Percentiles rank a stretch among this genome's conserved stretches.
These are phyloP conservation scores for Sebastes iracundus DNA, from an alignment of 2,797 vertebrate species.

Conservation along the genomic window DNA sequence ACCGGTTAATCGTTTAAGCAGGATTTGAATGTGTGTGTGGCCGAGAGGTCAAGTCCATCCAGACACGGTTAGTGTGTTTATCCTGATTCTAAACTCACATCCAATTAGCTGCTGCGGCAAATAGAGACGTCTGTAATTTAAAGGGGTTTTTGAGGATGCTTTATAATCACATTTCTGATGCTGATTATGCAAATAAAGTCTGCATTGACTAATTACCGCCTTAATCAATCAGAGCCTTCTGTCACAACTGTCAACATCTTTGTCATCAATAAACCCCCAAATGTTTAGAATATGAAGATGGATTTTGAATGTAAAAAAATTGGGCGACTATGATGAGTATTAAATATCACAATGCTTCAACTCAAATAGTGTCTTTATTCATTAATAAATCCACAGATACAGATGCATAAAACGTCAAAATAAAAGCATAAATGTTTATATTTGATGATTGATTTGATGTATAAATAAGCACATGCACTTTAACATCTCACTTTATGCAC, in stretches of 20 bases:
- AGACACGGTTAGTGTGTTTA: slow-evolving; percentile 31
- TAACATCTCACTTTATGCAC: no score
- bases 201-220: slow-evolving; percentile 45
- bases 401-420: background rate
- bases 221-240: slow-evolving; percentile 61
- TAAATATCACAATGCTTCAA: background rate
- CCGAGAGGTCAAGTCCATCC: slow-evolving; percentile 66
- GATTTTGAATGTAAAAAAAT: slow-evolving; percentile 17
- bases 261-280: slow-evolving; percentile 43
- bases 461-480: no score
- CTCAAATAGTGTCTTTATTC: background rate
- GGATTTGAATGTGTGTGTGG: slow-evolving; percentile 73
- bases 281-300: slow-evolving; percentile 19
- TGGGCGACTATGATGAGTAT: background rate
- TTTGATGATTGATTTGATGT: background rate
- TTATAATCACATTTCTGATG: slow-evolving; percentile 1
- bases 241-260: slow-evolving; percentile 53
- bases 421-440: background rate
- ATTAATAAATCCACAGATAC: background rate
- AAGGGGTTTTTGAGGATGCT: background rate
- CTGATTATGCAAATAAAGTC: slow-evolving; percentile 34
- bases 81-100: background rate
- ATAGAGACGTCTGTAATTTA: background rate
- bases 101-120: background rate
- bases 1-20: slow-evolving; percentile 70